Conservation (phyloP, 2,888 invertebrate species). For the Cerastis leucographa region DNA sequence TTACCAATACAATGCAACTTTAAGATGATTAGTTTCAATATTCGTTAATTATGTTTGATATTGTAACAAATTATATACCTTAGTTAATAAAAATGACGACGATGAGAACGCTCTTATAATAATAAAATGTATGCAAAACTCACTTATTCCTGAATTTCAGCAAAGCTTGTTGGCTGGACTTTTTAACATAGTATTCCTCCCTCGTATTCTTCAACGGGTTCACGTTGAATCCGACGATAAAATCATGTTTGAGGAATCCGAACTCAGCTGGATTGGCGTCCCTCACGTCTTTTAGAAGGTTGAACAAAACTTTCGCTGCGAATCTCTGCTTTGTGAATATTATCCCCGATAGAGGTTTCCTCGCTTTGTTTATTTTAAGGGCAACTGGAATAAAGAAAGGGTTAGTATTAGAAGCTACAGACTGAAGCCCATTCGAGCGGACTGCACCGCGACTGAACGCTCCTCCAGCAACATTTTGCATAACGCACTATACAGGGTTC, state of each 20-base stretch:
- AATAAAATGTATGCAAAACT: conserved; percentile 59
- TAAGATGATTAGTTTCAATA: background rate
- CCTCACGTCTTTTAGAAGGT: conserved; percentile 91
- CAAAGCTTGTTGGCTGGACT: conserved; percentile 89
- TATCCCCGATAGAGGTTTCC: conserved; percentile 91
- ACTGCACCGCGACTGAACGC: background rate
- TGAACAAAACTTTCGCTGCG: conserved; percentile 94
- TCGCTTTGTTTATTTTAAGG: conserved; percentile 74
- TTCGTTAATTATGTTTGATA: background rate
- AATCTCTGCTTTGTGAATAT: conserved; percentile 94
- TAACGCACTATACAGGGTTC: background rate
- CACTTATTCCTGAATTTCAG: conserved; percentile 86
- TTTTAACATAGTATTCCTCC: conserved; percentile 89
- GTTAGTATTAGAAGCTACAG: background rate
- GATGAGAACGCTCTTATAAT: background rate
- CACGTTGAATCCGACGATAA: conserved; percentile 92
- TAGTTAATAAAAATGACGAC: too few relatives aligned
- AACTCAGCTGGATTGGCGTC: conserved; percentile 84
- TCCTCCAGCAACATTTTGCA: background rate
- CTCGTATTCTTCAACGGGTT: conserved; percentile 90
- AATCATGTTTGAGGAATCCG: conserved; percentile 92
- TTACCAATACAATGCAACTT: background rate
- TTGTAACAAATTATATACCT: too few relatives aligned
- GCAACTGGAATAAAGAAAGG: conserved; percentile 64
- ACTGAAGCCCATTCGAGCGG: background rate